Conservation (phyloP, 1,140 invertebrate genomes). For the Hycleus cichorii region DNA sequence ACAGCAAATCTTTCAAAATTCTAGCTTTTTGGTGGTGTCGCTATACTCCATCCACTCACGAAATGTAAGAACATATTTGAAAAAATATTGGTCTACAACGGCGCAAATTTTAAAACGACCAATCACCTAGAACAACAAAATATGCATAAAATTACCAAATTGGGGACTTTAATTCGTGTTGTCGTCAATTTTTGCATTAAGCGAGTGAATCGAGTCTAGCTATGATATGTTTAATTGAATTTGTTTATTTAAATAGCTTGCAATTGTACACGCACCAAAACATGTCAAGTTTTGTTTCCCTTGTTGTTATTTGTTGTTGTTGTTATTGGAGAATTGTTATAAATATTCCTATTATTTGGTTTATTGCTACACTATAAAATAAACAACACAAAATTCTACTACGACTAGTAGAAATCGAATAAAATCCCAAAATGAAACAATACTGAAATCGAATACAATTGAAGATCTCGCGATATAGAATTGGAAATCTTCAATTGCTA, state of each 20-base stretch:
- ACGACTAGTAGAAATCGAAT: slow-evolving; percentile 11
- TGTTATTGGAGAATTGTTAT: background rate
- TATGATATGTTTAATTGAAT: slow-evolving; percentile 24
- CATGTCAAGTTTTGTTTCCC: background rate
- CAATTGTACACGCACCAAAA: slow-evolving; percentile 3
- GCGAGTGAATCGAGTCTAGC: background rate
- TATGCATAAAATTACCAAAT: no score
- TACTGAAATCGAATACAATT: background rate
- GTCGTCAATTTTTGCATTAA: no score
- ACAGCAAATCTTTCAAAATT: no score
- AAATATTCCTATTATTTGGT: slow-evolving; percentile 20
- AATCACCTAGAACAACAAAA: no score
- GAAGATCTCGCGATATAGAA: background rate
- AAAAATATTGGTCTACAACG: no score
- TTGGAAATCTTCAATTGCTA: background rate
- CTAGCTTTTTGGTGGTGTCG: background rate
- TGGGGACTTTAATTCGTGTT: no score
- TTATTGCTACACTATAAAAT: slow-evolving; percentile 36
- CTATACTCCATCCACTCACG: no score
- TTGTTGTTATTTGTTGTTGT: background rate
- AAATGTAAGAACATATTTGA: no score
- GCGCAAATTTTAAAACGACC: no score
- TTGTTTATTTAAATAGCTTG: slow-evolving; percentile 5
- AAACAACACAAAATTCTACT: slow-evolving; percentile 22
- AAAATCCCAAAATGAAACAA: slow-evolving; percentile 19